These are phyloP conservation scores for Lophotis ruficrista DNA, from an alignment of 2,113 vertebrate genomes.

Conservation along the genomic window DNA sequence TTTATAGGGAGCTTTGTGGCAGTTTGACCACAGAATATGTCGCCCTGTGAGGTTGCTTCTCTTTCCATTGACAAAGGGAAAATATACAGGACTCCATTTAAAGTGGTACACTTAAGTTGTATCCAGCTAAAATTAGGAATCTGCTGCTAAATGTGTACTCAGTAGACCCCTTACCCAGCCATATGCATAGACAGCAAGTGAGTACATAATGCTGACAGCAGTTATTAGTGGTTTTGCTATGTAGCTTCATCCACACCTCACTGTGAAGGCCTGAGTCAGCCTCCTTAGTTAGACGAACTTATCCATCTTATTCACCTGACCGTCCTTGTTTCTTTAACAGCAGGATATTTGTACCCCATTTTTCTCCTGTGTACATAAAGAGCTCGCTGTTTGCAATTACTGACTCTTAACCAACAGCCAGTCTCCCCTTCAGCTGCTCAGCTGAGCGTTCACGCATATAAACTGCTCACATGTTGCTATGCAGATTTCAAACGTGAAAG, in stretches of 20 bases:
- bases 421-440: neutral
- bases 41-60: neutral
- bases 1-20: neutral
- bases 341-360: neutral
- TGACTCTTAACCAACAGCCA: neutral
- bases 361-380: neutral
- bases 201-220: neutral
- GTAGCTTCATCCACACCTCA: neutral
- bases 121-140: neutral
- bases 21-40: accelerated
- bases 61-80: neutral
- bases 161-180: neutral
- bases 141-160: neutral
- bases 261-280: neutral
- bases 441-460: neutral
- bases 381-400: neutral
- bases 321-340: neutral
- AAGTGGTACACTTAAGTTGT: neutral
- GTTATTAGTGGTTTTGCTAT: neutral
- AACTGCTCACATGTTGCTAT: neutral
- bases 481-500: neutral
- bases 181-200: neutral
- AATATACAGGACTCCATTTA: neutral
- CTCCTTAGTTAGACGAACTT: neutral
- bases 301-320: neutral